phyloP scores from a whole-genome alignment of 2,888 invertebrate species.

The Archaeoteleia sp. region DNA sequence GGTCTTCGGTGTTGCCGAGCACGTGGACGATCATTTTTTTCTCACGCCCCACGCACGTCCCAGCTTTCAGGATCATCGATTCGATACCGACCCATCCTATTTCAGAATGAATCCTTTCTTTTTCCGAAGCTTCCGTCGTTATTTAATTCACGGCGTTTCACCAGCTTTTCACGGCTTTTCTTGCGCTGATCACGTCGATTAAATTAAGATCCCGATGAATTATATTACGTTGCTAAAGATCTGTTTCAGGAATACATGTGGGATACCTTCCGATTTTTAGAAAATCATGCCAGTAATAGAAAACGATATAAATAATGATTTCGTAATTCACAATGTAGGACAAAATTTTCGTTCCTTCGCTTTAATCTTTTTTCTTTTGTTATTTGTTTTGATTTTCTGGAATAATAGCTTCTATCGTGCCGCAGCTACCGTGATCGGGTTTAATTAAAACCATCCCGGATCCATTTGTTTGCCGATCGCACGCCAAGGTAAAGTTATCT shows the following conservation, averaged over 20 bases:
- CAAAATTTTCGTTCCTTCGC: conserved; percentile 1
- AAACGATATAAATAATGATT: neutral
- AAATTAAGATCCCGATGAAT: conserved; percentile 29
- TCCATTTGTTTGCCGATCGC: conserved; percentile 66
- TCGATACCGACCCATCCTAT: conserved; percentile 1
- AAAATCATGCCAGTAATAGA: neutral
- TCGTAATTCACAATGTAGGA: neutral
- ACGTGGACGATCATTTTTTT: conserved; percentile 52
- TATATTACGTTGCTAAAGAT: conserved; percentile 5
- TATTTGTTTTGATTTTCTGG: neutral
- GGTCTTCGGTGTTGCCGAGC: conserved; percentile 52
- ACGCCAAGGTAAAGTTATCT: conserved; percentile 62
- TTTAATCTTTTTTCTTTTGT: no score
- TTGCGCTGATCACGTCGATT: conserved; percentile 7
- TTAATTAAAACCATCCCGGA: conserved; percentile 65
- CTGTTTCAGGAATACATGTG: neutral
- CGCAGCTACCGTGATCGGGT: conserved; percentile 19
- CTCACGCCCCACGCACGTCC: conserved; percentile 16
- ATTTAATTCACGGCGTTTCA: conserved; percentile 6
- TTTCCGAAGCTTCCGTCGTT: neutral
- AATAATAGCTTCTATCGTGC: conserved; percentile 18
- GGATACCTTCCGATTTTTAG: neutral
- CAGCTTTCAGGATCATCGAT: conserved; percentile 9
- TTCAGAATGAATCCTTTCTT: neutral
- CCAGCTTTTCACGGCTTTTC: conserved; percentile 25